phyloP scores from a whole-genome alignment of 2,113 vertebrate genomes.

The Otis tarda region DNA sequence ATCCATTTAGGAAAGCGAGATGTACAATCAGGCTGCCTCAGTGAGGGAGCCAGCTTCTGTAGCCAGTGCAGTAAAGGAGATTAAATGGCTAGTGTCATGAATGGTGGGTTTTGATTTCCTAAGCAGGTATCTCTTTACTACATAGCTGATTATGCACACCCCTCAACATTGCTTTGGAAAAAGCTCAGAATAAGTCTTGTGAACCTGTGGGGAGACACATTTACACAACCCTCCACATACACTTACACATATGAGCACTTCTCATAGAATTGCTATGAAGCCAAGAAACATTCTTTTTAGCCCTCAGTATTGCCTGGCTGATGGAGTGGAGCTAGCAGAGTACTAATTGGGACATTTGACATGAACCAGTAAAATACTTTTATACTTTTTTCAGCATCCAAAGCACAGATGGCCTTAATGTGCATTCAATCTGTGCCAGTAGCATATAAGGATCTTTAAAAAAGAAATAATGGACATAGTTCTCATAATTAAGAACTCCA shows the following conservation, averaged over 20 bases:
- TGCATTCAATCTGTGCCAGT: not conserved
- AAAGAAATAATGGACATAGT: not conserved
- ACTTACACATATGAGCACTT: not conserved
- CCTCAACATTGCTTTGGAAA: not conserved
- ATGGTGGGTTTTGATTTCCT: not conserved
- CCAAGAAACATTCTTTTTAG: not conserved
- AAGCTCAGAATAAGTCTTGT: not conserved
- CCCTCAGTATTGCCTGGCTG: not conserved
- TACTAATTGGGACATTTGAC: conserved; percentile 25
- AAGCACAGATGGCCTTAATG: conserved; percentile 15
- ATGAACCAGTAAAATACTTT: not conserved
- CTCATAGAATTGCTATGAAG: not conserved
- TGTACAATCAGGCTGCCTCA: not conserved
- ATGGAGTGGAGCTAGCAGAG: not conserved
- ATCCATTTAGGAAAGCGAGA: not conserved
- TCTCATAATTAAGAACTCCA: not conserved
- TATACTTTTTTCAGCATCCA: not conserved
- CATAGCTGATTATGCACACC: not conserved
- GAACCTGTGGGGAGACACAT: not conserved
- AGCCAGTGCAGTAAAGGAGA: not conserved
- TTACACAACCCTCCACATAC: not conserved
- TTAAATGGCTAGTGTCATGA: not conserved
- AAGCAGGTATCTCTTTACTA: not conserved
- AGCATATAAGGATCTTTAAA: not conserved
- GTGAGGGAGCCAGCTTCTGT: not conserved